A percentile compares a stretch with the other conserved stretches of the same genome.
phyloP scores from a whole-genome alignment of 2,113 vertebrate genomes.

The Pelecanus crispus region DNA sequence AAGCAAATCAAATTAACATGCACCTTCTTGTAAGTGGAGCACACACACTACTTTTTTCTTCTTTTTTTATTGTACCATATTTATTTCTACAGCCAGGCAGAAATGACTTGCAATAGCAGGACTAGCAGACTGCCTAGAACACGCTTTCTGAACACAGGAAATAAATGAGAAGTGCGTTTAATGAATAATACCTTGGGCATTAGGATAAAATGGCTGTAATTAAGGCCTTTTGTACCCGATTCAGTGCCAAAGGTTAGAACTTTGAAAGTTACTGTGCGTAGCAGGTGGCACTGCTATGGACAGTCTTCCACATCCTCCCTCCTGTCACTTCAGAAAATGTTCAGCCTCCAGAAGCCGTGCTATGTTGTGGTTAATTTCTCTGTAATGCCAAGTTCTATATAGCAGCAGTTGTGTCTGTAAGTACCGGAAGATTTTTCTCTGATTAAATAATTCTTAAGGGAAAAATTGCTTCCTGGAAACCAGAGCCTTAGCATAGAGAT shows the following conservation, averaged over 20 bases:
- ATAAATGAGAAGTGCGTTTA: neutral
- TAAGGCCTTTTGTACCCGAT: neutral
- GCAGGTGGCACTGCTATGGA: neutral
- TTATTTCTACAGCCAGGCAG: neutral
- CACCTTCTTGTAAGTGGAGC: neutral
- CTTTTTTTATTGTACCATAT: neutral
- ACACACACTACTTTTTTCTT: neutral
- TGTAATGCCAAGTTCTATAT: neutral
- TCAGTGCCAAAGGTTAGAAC: neutral
- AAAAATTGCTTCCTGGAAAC: conserved; percentile 60
- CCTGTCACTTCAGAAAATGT: neutral
- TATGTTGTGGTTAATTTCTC: neutral
- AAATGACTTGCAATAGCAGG: neutral
- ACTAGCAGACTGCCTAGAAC: neutral
- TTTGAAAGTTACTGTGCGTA: neutral
- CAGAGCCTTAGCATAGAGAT: conserved; percentile 25
- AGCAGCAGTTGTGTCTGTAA: conserved; percentile 31
- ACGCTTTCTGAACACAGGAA: neutral
- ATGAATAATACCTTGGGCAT: neutral
- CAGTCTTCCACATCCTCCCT: neutral
- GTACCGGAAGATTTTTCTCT: conserved; percentile 48
- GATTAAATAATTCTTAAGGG: conserved; percentile 63
- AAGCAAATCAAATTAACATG: neutral
- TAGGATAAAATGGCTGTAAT: neutral
- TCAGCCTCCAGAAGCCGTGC: neutral